Evolutionary conservation across 2,797 vertebrate genomes (phyloP), one percentile per base, ranked within the genome.

Genomic region (Perodicticus potto): DNA sequence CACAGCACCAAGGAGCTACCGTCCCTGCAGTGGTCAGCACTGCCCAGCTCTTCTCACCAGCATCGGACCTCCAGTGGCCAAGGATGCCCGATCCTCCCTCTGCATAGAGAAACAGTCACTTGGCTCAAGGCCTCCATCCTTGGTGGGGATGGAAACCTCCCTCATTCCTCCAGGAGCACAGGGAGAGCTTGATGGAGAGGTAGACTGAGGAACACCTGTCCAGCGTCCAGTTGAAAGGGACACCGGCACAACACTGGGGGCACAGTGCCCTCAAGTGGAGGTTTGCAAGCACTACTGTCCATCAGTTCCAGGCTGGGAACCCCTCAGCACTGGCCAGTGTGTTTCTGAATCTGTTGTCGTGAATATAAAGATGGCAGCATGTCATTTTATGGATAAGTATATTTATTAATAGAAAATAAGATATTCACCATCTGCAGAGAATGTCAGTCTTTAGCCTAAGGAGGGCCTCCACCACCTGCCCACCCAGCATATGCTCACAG

Each of bases 261-360:
- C 93, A 61, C 53, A 93, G 93, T 61, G 89, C 96, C 91, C 86
- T 53, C 94, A 2, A 65, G 93, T 83, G 91, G 93, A 61, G 2
- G 2, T 12, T 25, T 2, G 12, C 22, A 2, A 5, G 34, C 61
- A 81, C 85, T 27, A 37, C 59, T n/a, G 7, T 5, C 8, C 29
- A 4, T 19, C 20, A 10, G 0, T 27, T 14, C 57, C 37, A 14
- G 34, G 8, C 2, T 0, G 22, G 40, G 65, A 23, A 2, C 0
- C 34, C 29, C 27, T 10, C 1, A 3, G 2, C 49, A 53, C 13
- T 1, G 25, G 49, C 40, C 25, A 1, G 32, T 1, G 14, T 4
- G 0, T 3, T 2, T 1, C 5, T 0, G 37, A 69, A 29, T n/a
- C 65, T 87, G 61, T 12, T 16, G 7, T 32, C 80, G 25, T 5